A percentile compares a stretch with the other conserved stretches of the same genome.
Conservation (phyloP, 2,113 vertebrate genomes). For the Pelodiscus sinensis region DNA sequence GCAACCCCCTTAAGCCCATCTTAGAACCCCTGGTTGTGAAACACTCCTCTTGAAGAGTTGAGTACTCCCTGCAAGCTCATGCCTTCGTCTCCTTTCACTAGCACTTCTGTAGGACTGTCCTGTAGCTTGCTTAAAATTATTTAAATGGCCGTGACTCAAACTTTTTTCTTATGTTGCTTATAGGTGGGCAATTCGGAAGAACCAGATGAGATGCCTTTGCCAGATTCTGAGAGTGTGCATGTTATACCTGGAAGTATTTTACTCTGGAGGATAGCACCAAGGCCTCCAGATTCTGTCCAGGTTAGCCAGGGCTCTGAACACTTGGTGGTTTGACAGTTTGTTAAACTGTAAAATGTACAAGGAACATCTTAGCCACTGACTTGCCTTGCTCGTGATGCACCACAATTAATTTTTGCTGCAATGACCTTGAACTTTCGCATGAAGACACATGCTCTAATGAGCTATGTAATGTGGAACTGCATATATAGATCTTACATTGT, state of each 20-base stretch:
- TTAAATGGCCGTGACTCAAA: neutral
- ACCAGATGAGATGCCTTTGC: slow-evolving; percentile 90
- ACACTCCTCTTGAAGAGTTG: too few relatives aligned
- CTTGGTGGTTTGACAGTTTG: neutral
- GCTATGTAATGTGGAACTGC: neutral
- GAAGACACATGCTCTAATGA: neutral
- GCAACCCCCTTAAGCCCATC: too few relatives aligned
- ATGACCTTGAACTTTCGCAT: neutral
- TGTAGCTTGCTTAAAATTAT: neutral
- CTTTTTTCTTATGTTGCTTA: slow-evolving; percentile 27
- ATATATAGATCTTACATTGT: neutral
- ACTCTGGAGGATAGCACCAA: slow-evolving; percentile 93
- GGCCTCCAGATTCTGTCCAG: slow-evolving; percentile 94
- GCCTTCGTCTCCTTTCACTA: neutral
- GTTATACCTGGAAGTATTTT: slow-evolving; percentile 94
- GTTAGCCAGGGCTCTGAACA: slow-evolving; percentile 72
- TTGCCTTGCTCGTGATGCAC: neutral
- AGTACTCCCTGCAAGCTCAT: neutral
- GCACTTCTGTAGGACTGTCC: neutral
- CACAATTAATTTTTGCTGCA: neutral
- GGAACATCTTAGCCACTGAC: neutral
- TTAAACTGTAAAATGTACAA: neutral
- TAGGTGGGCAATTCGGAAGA: slow-evolving; percentile 87
- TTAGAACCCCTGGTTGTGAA: too few relatives aligned
- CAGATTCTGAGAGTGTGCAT: slow-evolving; percentile 92